Evolutionary conservation across 1,140 invertebrate genomes (phyloP).

Genomic region (Bombus affinis): DNA sequence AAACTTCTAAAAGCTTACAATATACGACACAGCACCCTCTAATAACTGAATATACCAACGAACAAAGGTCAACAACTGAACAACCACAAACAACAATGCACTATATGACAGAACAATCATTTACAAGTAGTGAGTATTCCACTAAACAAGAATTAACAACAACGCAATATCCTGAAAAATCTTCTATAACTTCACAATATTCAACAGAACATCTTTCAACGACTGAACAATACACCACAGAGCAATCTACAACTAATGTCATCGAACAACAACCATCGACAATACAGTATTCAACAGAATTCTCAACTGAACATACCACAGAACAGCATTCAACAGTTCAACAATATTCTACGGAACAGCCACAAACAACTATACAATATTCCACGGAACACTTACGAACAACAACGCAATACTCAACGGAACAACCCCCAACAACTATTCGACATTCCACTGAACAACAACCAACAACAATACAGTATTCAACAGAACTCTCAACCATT

Average conservation of each 20-base stretch:
- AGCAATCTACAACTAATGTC: no score
- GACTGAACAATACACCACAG: conserved; percentile 1
- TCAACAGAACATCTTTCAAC: background rate
- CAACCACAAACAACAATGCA: no score
- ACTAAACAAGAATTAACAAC: background rate
- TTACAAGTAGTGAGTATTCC: background rate
- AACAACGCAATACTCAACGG: conserved; percentile 7
- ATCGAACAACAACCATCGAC: background rate
- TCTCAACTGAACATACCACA: background rate
- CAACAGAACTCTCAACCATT: background rate
- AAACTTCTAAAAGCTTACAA: background rate
- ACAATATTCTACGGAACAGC: conserved; percentile 23
- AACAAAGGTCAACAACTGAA: no score
- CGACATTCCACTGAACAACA: background rate
- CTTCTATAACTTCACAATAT: background rate
- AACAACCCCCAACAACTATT: conserved; percentile 2
- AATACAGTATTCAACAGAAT: conserved; percentile 17
- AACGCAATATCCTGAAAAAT: background rate
- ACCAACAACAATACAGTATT: background rate
- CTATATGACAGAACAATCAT: no score
- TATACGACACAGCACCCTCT: conserved; percentile 23
- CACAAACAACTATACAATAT: background rate
- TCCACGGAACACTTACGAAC: conserved; percentile 22
- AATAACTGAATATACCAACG: background rate
- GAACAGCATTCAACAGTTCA: background rate